These are phyloP conservation scores for Isichthys henryi DNA, from an alignment of 2,113 vertebrate species.

Conservation along the genomic window DNA sequence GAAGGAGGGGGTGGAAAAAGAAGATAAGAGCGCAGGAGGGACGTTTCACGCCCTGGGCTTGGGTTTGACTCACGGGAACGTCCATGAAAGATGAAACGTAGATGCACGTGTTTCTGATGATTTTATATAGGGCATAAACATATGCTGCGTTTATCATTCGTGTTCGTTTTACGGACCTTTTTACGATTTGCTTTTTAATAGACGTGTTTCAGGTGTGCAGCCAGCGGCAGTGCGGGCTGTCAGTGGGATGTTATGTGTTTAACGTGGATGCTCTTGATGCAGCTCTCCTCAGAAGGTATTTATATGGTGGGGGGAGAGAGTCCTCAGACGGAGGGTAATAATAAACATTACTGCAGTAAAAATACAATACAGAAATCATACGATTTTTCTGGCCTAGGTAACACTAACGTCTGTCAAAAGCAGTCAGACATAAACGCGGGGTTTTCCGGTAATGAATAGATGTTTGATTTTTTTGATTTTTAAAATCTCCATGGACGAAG, in stretches of 20 bases:
- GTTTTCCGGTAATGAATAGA: background rate
- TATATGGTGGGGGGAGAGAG: too few relatives aligned
- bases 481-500: background rate
- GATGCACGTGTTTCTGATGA: background rate
- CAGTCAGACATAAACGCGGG: background rate
- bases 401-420: background rate
- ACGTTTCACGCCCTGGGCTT: background rate
- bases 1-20: background rate
- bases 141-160: background rate
- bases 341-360: background rate
- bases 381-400: background rate
- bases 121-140: background rate
- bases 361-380: background rate
- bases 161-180: background rate
- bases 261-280: background rate
- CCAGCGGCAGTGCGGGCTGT: too few relatives aligned
- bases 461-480: background rate
- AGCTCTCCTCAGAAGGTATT: background rate
- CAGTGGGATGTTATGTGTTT: background rate
- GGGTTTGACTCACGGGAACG: background rate
- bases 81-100: background rate
- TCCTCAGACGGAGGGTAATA: background rate
- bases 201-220: background rate
- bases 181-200: background rate
- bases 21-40: constrained; percentile 3